These are phyloP conservation scores for Aphidius gifuensis DNA, from an alignment of 1,140 invertebrate genomes.

Conservation along the genomic window DNA sequence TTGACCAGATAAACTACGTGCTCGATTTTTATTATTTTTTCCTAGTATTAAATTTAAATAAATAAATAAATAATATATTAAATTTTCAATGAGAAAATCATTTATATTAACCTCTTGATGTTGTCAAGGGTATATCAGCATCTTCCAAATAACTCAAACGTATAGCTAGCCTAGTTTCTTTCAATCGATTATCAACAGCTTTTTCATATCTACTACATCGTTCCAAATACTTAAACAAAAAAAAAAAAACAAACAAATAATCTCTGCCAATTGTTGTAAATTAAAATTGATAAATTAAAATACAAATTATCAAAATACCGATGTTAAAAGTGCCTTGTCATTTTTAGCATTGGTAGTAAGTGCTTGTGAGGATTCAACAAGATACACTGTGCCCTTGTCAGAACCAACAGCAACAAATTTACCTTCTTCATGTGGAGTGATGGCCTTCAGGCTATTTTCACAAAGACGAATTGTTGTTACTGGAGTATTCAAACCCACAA, in stretches of 20 bases:
- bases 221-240: constrained; percentile 38
- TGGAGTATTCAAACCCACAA: constrained; percentile 77
- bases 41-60: too few relatives aligned
- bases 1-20: neutral
- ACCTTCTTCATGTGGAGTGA: constrained; percentile 58
- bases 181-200: constrained; percentile 37
- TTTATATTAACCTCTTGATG: neutral
- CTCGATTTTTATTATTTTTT: neutral
- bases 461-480: constrained; percentile 74
- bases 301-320: constrained; percentile 55
- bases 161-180: constrained; percentile 35
- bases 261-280: too few relatives aligned
- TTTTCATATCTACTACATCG: constrained; percentile 40
- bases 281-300: too few relatives aligned
- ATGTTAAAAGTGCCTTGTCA: constrained; percentile 75
- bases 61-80: too few relatives aligned
- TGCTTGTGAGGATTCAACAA: constrained; percentile 80
- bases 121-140: constrained; percentile 2
- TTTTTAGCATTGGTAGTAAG: constrained; percentile 74
- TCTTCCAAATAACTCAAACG: constrained; percentile 14
- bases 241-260: neutral
- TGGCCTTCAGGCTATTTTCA: constrained; percentile 60
- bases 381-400: constrained; percentile 74
- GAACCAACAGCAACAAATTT: constrained; percentile 76
- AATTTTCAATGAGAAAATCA: too few relatives aligned